These are phyloP conservation scores for Drosophila mimica DNA, from an alignment of 2,888 invertebrate genomes.

Conservation along the genomic window DNA sequence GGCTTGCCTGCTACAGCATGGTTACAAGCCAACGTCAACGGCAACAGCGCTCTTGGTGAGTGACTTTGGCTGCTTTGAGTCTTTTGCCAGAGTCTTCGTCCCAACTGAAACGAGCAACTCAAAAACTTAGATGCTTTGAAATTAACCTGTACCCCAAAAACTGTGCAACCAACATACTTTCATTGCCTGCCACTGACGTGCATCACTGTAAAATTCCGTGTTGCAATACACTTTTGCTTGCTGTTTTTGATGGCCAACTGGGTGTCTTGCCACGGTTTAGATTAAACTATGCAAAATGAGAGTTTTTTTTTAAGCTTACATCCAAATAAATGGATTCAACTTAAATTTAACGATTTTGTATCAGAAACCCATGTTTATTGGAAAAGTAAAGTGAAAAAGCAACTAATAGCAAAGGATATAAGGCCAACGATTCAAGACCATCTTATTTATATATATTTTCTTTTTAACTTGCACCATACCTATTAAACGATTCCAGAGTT, in stretches of 20 bases:
- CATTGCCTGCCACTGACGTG: slow-evolving; percentile 43
- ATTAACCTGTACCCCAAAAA: slow-evolving; percentile 62
- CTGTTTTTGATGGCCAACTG: slow-evolving; percentile 32
- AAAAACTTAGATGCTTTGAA: slow-evolving; percentile 75
- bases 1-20: slow-evolving; percentile 43
- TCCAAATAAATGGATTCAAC: neutral
- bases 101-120: slow-evolving; percentile 47
- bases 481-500: neutral
- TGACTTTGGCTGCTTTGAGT: slow-evolving; percentile 29
- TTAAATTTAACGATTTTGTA: neutral
- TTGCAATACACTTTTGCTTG: slow-evolving; percentile 23
- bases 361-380: neutral
- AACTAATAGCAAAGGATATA: neutral
- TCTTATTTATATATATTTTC: neutral
- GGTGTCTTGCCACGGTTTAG: slow-evolving; percentile 16
- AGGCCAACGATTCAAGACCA: neutral
- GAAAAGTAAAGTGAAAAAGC: neutral
- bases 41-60: slow-evolving; percentile 20
- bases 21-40: slow-evolving; percentile 68
- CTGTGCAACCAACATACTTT: slow-evolving; percentile 48
- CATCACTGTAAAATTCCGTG: slow-evolving; percentile 28
- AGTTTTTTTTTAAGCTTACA: neutral
- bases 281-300: slow-evolving; percentile 32
- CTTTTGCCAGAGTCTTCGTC: slow-evolving; percentile 18
- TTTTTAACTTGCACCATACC: too few relatives aligned